Percentiles rank a stretch among this genome's conserved stretches.
phyloP scores from a whole-genome alignment of 2,797 vertebrate genomes.

The Varecia variegata region DNA sequence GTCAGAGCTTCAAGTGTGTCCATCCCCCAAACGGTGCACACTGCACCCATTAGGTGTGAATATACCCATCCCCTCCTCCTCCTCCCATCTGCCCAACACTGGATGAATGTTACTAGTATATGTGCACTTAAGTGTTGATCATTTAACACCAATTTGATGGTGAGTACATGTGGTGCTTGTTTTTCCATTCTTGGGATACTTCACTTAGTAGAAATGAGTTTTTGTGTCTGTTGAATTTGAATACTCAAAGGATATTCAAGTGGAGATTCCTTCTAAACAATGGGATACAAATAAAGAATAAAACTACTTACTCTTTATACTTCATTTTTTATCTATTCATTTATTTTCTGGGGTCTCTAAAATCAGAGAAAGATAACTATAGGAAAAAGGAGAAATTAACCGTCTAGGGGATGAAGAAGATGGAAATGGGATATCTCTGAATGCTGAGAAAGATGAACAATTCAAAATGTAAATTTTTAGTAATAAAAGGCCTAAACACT shows the following conservation, averaged over 20 bases:
- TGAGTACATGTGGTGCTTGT: too few relatives aligned
- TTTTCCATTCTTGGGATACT: too few relatives aligned
- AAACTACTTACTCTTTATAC: background rate
- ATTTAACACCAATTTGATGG: too few relatives aligned
- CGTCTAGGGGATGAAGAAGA: background rate
- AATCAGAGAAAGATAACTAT: background rate
- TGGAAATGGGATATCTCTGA: background rate
- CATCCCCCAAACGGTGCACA: too few relatives aligned
- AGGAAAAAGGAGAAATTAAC: background rate
- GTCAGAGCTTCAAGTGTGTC: too few relatives aligned
- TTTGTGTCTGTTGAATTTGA: constrained; percentile 18
- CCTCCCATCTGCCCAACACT: too few relatives aligned
- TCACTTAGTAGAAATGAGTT: background rate
- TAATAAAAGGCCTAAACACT: background rate
- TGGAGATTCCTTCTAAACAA: background rate
- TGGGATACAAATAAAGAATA: background rate
- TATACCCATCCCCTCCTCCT: accelerated
- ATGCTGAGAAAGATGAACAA: background rate
- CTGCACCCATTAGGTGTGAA: too few relatives aligned
- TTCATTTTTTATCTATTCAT: background rate
- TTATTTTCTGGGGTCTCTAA: background rate
- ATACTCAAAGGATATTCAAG: background rate
- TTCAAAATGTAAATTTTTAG: background rate
- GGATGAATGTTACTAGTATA: too few relatives aligned
- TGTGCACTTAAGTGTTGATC: too few relatives aligned